A percentile compares a stretch with the other conserved stretches of the same genome.
phyloP scores from a whole-genome alignment of 2,113 vertebrate species.

The Corythoichthys intestinalis region DNA sequence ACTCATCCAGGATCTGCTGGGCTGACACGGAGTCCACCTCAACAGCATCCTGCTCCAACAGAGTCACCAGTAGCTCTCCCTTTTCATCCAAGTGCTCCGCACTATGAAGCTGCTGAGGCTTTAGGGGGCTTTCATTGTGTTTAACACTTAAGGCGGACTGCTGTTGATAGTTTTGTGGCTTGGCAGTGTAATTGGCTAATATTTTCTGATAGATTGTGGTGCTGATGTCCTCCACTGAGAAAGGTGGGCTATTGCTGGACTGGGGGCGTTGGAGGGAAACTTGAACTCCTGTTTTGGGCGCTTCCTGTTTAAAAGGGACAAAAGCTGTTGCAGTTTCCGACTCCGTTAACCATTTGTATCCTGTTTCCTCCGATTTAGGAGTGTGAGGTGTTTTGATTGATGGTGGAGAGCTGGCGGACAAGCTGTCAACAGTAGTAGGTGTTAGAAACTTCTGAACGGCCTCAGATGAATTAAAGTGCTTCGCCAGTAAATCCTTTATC shows the following conservation, averaged over 20 bases:
- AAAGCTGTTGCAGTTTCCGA: constrained; percentile 60
- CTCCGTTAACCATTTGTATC: constrained; percentile 47
- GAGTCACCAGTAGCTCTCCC: constrained; percentile 13
- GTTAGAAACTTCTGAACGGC: constrained; percentile 37
- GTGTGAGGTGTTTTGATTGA: constrained; percentile 21
- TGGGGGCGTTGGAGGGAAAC: constrained; percentile 7
- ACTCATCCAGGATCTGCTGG: constrained; percentile 69
- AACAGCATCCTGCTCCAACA: constrained; percentile 28
- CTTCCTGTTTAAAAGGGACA: constrained; percentile 54
- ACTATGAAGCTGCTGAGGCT: constrained; percentile 15
- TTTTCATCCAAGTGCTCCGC: constrained; percentile 30
- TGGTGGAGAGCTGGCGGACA: constrained; percentile 11
- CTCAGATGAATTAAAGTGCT: constrained; percentile 56
- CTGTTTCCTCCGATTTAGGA: constrained; percentile 33
- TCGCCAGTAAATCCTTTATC: constrained; percentile 65
- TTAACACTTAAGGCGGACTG: constrained; percentile 10
- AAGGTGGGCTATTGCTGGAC: constrained; percentile 31
- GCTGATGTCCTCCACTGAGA: constrained; percentile 53
- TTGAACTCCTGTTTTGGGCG: constrained; percentile 18
- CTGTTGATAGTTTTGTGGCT: constrained; percentile 28
- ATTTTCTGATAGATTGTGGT: constrained; percentile 53
- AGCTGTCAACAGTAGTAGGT: constrained; percentile 10
- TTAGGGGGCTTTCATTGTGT: constrained; percentile 19
- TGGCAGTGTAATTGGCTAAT: constrained; percentile 38
- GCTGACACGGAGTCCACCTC: constrained; percentile 55